Evolutionary conservation across 2,797 vertebrate species (phyloP).

Genomic region (Denticeps clupeoides): DNA sequence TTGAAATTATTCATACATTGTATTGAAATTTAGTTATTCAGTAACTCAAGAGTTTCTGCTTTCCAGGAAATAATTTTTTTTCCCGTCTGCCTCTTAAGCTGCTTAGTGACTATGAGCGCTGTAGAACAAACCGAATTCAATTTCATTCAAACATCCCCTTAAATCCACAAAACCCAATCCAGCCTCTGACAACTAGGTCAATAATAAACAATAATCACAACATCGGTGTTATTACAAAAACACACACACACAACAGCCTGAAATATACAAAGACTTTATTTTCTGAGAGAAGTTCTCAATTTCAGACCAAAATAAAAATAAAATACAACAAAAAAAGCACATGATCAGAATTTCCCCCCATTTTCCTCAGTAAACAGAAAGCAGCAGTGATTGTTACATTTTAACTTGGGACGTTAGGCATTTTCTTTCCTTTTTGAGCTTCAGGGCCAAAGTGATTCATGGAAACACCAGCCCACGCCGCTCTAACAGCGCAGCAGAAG

Average conservation of each 20-base stretch:
- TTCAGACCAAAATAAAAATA: conserved; percentile 50
- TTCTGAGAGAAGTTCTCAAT: conserved; percentile 43
- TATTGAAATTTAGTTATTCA: no score
- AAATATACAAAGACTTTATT: conserved; percentile 68
- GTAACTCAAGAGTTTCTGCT: no score
- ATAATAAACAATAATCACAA: no score
- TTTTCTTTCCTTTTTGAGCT: conserved; percentile 17
- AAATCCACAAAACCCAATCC: background rate
- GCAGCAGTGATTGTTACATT: conserved; percentile 47
- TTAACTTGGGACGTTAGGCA: conserved; percentile 39
- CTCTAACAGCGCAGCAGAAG: no score
- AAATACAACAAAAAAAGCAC: conserved; percentile 44
- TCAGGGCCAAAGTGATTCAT: no score
- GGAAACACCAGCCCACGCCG: no score
- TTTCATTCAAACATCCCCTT: background rate
- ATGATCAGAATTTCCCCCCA: conserved; percentile 42
- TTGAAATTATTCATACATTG: no score
- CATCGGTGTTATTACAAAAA: background rate
- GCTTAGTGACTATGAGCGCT: no score
- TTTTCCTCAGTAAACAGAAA: conserved; percentile 49
- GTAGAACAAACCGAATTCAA: no score
- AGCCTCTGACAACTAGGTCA: no score
- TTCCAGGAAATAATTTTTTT: no score
- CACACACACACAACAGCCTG: conserved; percentile 8
- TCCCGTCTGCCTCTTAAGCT: no score